Evolutionary conservation across 2,113 vertebrate species (phyloP), one percentile per base, ranked within the genome.

Genomic region (Lethenteron camtschaticum): DNA sequence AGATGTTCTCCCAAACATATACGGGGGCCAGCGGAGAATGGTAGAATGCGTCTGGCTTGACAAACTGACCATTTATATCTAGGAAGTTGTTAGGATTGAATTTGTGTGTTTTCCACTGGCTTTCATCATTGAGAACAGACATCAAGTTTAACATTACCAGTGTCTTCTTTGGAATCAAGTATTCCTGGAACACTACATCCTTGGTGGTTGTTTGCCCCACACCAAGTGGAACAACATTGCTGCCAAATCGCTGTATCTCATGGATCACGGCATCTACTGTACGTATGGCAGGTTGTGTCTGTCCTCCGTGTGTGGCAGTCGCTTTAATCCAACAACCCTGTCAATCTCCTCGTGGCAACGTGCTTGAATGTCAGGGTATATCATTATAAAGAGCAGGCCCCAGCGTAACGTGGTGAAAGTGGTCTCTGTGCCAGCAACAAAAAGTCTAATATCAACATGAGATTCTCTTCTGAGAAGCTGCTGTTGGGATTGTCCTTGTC

Each of bases 81-180:
- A 90, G 77, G 75, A 92, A 92, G 74, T 90, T 87, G 56, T 79
- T 80, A 0, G 87, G 87, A 73, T 87, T 89, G 77, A 90, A 90
- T 2, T 69, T 77, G 70, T 85, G 75, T 1, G 82, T 87, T 60
- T 77, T 80, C 85, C 86, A 89, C 72, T 85, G 82, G 0, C 75
- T 73, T 18, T 83, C 82, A 76, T 90, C 88, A 2, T 76, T 81
- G 75, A 88, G 81, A 70, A 86, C 81, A 0, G 85, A 87, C 8
- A 41, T 41, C 41, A 41, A 41, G 41, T 41, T 41, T 41, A 41
- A 1, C 41, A 41, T 41, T 5, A 41, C 41, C 41, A 41, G 41
- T 41, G 41, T 41, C 6, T 82, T 81, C 78, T 82, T 81, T 2
- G 81, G 77, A 13, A 82, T 77, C 20, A 79, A 12, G 58, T 79